Percentiles rank a stretch among this genome's conserved stretches.
These are phyloP conservation scores for Heliconius ismenius DNA, from an alignment of 2,888 invertebrate genomes.

Conservation along the genomic window DNA sequence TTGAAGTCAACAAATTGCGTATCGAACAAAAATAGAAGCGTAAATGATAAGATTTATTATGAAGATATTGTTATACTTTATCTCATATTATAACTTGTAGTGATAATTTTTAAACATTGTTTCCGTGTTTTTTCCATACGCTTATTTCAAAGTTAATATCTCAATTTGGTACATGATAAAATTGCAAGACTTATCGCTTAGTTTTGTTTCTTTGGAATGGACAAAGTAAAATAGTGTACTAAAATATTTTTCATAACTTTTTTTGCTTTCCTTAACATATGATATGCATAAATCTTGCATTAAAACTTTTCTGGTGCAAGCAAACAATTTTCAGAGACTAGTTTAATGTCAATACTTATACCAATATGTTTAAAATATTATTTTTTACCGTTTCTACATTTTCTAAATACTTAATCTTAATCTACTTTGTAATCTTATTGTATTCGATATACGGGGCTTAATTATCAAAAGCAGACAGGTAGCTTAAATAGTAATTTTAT, in stretches of 20 bases:
- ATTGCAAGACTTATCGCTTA: too few species aligned
- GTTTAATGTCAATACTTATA: too few species aligned
- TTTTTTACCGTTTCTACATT: too few species aligned
- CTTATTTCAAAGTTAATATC: neutral
- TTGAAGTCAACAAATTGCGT: conserved; percentile 18
- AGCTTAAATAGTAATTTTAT: neutral
- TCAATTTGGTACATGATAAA: neutral
- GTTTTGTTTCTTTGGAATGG: neutral
- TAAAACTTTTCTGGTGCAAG: too few species aligned
- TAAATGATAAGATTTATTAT: conserved; percentile 2
- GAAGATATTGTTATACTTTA: neutral
- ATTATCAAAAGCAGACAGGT: neutral
- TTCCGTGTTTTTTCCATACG: neutral
- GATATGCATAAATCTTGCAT: too few species aligned
- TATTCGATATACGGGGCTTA: neutral
- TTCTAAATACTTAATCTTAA: neutral
- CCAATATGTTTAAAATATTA: too few species aligned
- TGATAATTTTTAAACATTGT: neutral
- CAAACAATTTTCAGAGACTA: too few species aligned
- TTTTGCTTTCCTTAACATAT: neutral
- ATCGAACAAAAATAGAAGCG: conserved; percentile 8
- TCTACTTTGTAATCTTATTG: neutral
- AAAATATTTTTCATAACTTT: neutral
- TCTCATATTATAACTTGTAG: neutral
- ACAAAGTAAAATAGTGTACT: neutral